Percentiles rank a stretch among this genome's conserved stretches.
phyloP scores from a whole-genome alignment of 2,797 vertebrate species.

The Astyanax mexicanus region DNA sequence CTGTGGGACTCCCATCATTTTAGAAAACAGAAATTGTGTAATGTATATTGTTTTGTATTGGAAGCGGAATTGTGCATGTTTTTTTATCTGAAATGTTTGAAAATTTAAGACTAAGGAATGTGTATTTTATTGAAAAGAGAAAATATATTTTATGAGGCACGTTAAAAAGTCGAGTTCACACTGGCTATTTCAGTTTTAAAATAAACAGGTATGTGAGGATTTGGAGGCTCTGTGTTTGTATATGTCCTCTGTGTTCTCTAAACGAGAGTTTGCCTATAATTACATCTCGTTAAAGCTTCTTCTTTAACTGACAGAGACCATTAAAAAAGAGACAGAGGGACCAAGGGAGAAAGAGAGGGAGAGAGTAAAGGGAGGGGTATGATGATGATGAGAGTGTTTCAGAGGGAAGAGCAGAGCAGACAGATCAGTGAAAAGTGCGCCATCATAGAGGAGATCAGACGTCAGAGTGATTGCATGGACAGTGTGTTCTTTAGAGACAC shows the following conservation, averaged over 20 bases:
- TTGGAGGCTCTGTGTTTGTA: neutral
- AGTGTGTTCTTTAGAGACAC: neutral
- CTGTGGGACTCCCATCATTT: no score
- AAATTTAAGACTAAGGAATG: no score
- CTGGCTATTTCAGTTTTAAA: no score
- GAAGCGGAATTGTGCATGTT: no score
- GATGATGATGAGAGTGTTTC: neutral
- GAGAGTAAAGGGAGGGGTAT: neutral
- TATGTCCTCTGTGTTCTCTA: neutral
- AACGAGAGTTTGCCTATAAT: slow-evolving; percentile 28
- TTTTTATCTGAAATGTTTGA: no score
- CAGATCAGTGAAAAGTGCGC: neutral
- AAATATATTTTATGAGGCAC: no score
- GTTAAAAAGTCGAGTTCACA: no score
- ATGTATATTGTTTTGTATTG: no score
- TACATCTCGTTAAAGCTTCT: slow-evolving; percentile 23
- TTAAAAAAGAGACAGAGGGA: neutral
- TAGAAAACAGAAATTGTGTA: no score
- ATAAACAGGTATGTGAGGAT: no score
- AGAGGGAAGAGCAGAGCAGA: neutral
- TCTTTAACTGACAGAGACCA: slow-evolving; percentile 9
- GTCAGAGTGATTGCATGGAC: neutral
- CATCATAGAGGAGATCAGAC: neutral
- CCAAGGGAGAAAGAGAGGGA: neutral
- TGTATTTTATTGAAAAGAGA: no score